These are phyloP conservation scores for Melitaea cinxia DNA, from an alignment of 1,140 invertebrate genomes.

Conservation along the genomic window DNA sequence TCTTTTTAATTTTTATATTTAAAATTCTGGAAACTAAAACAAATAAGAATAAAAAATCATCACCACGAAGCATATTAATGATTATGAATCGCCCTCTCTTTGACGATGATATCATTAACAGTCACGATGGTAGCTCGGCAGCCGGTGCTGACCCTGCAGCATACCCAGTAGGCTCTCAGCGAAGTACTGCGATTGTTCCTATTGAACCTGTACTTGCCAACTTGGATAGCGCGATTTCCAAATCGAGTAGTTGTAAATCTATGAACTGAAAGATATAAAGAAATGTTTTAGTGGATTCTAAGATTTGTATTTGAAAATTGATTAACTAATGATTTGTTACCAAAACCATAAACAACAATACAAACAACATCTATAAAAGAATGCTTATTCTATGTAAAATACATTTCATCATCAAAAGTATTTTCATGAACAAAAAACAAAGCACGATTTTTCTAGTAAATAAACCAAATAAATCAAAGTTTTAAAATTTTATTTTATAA, in stretches of 20 bases:
- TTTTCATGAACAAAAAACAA: too few species aligned
- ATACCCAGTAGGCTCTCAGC: slow-evolving; percentile 55
- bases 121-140: slow-evolving; percentile 65
- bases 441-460: too few species aligned
- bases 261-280: slow-evolving; percentile 30
- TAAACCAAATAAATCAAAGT: too few species aligned
- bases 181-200: slow-evolving; percentile 61
- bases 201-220: slow-evolving; percentile 61
- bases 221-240: slow-evolving; percentile 60
- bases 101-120: slow-evolving; percentile 58
- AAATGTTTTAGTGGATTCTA: not conserved
- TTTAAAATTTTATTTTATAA: too few species aligned
- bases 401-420: too few species aligned
- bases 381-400: too few species aligned
- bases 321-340: too few species aligned
- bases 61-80: slow-evolving; percentile 39
- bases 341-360: too few species aligned
- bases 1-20: too few species aligned
- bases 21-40: too few species aligned
- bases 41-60: too few species aligned
- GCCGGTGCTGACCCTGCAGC: slow-evolving; percentile 58
- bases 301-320: not conserved
- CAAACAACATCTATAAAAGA: too few species aligned
- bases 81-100: slow-evolving; percentile 58
- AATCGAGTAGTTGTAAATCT: slow-evolving; percentile 50